phyloP scores from a whole-genome alignment of 2,888 invertebrate species.

The Pterostichus madidus region DNA sequence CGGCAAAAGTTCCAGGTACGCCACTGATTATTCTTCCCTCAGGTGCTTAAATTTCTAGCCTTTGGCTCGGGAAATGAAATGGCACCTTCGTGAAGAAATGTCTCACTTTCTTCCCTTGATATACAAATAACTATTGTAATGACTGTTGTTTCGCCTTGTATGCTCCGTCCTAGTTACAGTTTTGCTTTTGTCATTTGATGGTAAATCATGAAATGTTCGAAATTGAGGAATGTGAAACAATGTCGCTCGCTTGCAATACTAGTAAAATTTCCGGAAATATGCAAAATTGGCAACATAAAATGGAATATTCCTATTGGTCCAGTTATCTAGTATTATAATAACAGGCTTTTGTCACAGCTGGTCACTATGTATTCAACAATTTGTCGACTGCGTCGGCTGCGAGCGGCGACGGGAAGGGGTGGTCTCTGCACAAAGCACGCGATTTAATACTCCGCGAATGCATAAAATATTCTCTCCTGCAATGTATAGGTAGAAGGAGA shows the following conservation, averaged over 20 bases:
- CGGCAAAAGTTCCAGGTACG: too few species aligned
- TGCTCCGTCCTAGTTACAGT: too few species aligned
- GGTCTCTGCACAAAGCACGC: slow-evolving; percentile 1
- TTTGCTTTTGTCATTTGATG: too few species aligned
- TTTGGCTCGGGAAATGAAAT: too few species aligned
- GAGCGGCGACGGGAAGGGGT: background rate
- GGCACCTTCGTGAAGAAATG: too few species aligned
- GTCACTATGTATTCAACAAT: slow-evolving; percentile 19
- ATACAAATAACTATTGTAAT: too few species aligned
- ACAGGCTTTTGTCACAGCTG: slow-evolving; percentile 4
- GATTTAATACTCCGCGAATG: slow-evolving; percentile 59
- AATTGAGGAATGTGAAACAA: background rate
- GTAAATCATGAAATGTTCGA: background rate
- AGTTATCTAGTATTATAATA: slow-evolving; percentile 12
- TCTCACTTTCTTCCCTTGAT: too few species aligned
- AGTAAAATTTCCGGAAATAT: background rate
- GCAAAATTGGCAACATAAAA: slow-evolving; percentile 1
- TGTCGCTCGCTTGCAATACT: background rate
- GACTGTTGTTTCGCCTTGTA: too few species aligned
- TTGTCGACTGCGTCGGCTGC: background rate
- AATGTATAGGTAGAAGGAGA: slow-evolving; percentile 27
- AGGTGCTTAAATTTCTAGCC: too few species aligned
- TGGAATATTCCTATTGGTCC: slow-evolving; percentile 16
- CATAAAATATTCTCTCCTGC: slow-evolving; percentile 38
- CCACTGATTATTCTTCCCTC: too few species aligned